phyloP scores from a whole-genome alignment of 2,113 vertebrate species.

The Tichodroma muraria region DNA sequence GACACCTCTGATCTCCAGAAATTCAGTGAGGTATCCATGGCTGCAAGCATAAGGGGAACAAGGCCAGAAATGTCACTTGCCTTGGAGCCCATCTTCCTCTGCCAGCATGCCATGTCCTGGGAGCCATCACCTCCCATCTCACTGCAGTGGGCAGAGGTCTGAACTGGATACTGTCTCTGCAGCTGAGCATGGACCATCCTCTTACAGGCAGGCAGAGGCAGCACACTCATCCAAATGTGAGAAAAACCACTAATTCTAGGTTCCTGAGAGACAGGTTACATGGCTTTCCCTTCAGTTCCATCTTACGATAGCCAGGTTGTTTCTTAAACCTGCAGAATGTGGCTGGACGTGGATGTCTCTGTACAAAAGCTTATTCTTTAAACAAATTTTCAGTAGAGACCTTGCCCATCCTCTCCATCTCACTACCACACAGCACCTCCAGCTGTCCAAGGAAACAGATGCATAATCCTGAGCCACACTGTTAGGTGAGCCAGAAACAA shows the following conservation, averaged over 20 bases:
- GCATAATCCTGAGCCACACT: conserved; percentile 80
- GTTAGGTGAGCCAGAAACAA: conserved; percentile 81
- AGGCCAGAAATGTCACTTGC: neutral
- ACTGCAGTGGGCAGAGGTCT: neutral
- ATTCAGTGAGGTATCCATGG: conserved; percentile 77
- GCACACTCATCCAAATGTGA: neutral
- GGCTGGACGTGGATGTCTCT: neutral
- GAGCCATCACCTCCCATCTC: neutral
- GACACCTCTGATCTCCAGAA: conserved; percentile 79
- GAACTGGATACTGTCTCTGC: neutral
- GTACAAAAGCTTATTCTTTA: neutral
- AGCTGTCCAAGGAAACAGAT: conserved; percentile 62
- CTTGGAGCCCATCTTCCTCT: neutral
- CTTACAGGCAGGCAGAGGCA: neutral
- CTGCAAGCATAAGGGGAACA: conserved; percentile 46
- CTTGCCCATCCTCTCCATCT: neutral
- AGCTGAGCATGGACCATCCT: neutral
- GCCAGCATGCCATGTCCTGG: neutral
- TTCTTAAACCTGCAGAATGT: neutral
- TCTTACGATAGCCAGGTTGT: neutral
- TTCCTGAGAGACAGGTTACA: neutral
- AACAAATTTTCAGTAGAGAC: neutral
- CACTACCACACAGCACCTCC: neutral
- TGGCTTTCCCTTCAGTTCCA: neutral
- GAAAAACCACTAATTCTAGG: neutral